Conservation (phyloP, 2,113 vertebrate genomes). For the Menidia beryllina region DNA sequence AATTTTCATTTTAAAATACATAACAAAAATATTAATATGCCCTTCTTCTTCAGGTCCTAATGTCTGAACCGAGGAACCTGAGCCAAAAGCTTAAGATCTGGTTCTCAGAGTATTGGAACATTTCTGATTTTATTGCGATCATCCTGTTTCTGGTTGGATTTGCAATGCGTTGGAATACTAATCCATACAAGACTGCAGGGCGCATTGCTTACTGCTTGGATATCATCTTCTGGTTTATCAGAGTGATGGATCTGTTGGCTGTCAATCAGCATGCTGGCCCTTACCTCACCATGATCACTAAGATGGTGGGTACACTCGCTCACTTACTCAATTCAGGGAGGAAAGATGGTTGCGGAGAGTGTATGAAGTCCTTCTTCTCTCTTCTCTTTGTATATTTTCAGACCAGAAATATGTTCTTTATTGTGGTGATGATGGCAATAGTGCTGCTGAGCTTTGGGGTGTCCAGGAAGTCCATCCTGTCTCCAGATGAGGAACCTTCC, state of each 20-base stretch:
- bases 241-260: slow-evolving; percentile 93
- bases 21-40: neutral
- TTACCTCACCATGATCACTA: slow-evolving; percentile 97
- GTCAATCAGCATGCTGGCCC: slow-evolving; percentile 96
- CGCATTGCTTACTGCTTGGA: slow-evolving; percentile 93
- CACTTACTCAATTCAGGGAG: neutral
- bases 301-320: slow-evolving; percentile 88
- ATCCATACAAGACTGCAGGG: slow-evolving; percentile 82
- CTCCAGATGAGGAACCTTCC: slow-evolving; percentile 88
- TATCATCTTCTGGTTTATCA: slow-evolving; percentile 97
- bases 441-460: slow-evolving; percentile 95
- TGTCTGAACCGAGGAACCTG: slow-evolving; percentile 92
- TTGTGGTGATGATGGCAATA: slow-evolving; percentile 97
- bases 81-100: slow-evolving; percentile 94
- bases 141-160: slow-evolving; percentile 90
- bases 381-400: slow-evolving; percentile 53
- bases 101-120: slow-evolving; percentile 97
- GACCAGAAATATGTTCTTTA: slow-evolving; percentile 98
- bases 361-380: neutral
- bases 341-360: neutral
- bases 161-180: slow-evolving; percentile 82
- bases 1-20: neutral
- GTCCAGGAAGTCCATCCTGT: slow-evolving; percentile 93
- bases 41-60: slow-evolving; percentile 83
- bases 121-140: slow-evolving; percentile 90